These are phyloP conservation scores for Pissodes strobi DNA, from an alignment of 1,140 invertebrate genomes.

Conservation along the genomic window DNA sequence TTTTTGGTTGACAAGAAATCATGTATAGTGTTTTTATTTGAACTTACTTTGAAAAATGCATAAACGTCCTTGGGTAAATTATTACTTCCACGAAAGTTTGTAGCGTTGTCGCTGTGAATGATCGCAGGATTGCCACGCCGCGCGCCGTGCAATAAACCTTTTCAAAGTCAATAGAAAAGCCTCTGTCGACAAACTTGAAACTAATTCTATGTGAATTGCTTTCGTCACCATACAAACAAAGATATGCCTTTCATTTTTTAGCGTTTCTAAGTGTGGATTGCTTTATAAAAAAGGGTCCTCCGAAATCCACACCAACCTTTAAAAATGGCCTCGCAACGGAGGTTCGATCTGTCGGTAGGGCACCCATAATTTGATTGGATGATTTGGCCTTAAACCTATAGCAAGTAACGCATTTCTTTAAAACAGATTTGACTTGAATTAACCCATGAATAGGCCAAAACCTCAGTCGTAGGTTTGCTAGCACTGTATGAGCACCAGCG, in stretches of 20 bases:
- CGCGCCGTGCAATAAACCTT: too few relatives aligned
- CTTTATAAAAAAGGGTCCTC: constrained; percentile 35
- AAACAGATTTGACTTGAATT: neutral
- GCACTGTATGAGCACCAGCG: constrained; percentile 6
- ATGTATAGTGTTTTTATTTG: too few relatives aligned
- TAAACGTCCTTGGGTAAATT: too few relatives aligned
- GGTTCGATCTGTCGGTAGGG: neutral
- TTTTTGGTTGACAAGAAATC: neutral
- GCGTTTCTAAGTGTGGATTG: neutral
- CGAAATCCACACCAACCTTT: too few relatives aligned
- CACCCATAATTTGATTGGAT: constrained; percentile 12
- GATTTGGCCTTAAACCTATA: too few relatives aligned
- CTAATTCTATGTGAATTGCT: too few relatives aligned
- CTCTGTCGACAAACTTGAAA: too few relatives aligned
- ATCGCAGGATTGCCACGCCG: neutral
- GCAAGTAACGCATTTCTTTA: constrained; percentile 7
- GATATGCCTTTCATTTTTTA: neutral
- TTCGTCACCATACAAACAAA: constrained; percentile 8
- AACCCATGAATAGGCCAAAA: constrained; percentile 6
- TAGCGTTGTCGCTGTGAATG: too few relatives aligned
- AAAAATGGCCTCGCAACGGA: too few relatives aligned
- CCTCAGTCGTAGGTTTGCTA: neutral
- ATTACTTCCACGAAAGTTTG: too few relatives aligned
- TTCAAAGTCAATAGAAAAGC: too few relatives aligned
- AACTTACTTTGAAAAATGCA: too few relatives aligned